Evolutionary conservation across 2,888 invertebrate species (phyloP).

Genomic region (Andrena praecox): DNA sequence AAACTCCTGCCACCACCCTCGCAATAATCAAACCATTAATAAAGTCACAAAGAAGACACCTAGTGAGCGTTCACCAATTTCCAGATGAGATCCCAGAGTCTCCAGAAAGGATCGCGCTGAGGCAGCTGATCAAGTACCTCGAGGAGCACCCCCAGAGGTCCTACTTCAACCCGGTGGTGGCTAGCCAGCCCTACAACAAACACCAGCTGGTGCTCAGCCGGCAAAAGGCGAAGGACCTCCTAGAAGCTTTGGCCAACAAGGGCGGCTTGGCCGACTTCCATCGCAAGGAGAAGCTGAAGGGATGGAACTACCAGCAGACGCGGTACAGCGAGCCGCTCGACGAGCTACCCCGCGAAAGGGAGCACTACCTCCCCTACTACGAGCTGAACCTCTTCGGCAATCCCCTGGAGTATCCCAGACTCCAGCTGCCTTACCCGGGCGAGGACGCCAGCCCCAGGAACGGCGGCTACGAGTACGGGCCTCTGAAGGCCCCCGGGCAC

Average conservation of each 20-base stretch:
- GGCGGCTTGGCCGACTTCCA: conserved; percentile 65
- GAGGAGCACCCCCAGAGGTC: conserved; percentile 53
- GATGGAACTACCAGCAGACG: conserved; percentile 50
- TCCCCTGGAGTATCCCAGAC: neutral
- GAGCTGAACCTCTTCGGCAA: conserved; percentile 6
- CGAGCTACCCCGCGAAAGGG: conserved; percentile 23
- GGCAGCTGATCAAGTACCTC: conserved; percentile 75
- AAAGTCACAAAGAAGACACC: neutral
- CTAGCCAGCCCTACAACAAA: conserved; percentile 59
- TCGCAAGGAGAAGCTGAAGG: conserved; percentile 62
- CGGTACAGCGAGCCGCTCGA: conserved; percentile 52
- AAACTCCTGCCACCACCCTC: too few species aligned
- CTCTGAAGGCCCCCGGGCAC: neutral
- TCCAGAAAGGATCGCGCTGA: conserved; percentile 71
- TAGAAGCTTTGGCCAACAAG: conserved; percentile 67
- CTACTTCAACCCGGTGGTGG: conserved; percentile 43
- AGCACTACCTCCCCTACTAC: conserved; percentile 21
- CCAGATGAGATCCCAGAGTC: conserved; percentile 76
- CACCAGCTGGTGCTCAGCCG: conserved; percentile 60
- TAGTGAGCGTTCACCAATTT: conserved; percentile 5
- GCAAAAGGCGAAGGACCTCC: conserved; percentile 64
- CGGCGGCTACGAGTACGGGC: conserved; percentile 32
- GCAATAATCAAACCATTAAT: too few species aligned
- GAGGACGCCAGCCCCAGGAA: conserved; percentile 6
- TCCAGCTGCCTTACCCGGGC: conserved; percentile 24